Conservation (phyloP, 1,140 invertebrate genomes). For the Asbolus verrucosus region DNA sequence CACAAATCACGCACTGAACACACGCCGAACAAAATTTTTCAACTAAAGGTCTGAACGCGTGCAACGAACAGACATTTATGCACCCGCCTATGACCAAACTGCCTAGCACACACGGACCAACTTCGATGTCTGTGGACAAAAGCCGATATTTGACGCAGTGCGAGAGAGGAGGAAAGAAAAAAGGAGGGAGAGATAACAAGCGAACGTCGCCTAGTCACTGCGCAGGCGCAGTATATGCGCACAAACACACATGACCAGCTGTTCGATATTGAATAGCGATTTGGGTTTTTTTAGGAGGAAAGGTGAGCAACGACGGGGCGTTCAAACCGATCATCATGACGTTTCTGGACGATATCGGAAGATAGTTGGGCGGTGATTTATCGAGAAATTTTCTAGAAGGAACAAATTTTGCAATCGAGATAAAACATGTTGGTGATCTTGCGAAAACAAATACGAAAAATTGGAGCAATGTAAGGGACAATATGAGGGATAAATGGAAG, state of each 20-base stretch:
- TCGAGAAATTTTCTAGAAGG: too few species aligned
- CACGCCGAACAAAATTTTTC: neutral
- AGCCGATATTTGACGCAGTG: constrained; percentile 19
- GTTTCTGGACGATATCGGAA: too few species aligned
- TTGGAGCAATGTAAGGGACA: too few species aligned
- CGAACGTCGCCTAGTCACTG: too few species aligned
- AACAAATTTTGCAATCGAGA: too few species aligned
- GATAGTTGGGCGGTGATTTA: too few species aligned
- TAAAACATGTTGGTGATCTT: too few species aligned
- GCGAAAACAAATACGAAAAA: too few species aligned
- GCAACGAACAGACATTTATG: constrained; percentile 33
- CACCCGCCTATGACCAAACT: neutral
- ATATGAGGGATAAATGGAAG: too few species aligned
- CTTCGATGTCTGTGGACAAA: constrained; percentile 30
- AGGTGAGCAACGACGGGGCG: too few species aligned
- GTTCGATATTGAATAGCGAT: constrained; percentile 36
- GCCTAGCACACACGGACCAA: neutral
- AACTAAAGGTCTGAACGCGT: neutral
- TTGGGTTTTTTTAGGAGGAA: too few species aligned
- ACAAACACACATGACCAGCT: constrained; percentile 6
- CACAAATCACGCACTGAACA: constrained; percentile 1
- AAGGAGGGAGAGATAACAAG: constrained; percentile 31
- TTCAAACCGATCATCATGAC: too few species aligned
- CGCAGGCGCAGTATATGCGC: constrained; percentile 1
- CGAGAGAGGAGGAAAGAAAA: constrained; percentile 18